These are phyloP conservation scores for Prochilodus magdalenae DNA, from an alignment of 2,113 vertebrate species.

Conservation along the genomic window DNA sequence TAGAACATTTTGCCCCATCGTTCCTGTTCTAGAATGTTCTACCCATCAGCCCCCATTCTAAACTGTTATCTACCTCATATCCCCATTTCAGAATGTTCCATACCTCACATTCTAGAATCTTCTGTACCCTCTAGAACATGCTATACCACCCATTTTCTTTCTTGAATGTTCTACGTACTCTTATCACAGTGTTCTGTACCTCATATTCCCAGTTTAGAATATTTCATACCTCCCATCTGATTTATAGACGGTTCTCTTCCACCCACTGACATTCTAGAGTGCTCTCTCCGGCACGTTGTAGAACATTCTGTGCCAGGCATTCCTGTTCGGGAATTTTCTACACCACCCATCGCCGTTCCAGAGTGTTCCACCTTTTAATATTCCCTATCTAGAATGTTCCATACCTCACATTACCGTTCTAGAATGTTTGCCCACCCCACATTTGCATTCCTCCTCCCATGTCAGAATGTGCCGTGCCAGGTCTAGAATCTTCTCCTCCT, in stretches of 20 bases:
- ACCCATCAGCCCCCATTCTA: neutral
- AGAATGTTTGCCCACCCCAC: neutral
- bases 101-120: neutral
- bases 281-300: too few relatives aligned
- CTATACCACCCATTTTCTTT: neutral
- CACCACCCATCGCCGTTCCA: too few relatives aligned
- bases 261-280: too few relatives aligned
- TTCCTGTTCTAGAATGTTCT: neutral
- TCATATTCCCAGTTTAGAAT: neutral
- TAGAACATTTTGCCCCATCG: neutral
- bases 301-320: too few relatives aligned
- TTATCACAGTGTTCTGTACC: too few relatives aligned
- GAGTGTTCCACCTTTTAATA: too few relatives aligned
- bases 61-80: neutral
- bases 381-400: too few relatives aligned
- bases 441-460: neutral
- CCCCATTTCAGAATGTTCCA: conserved; percentile 8
- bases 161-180: neutral
- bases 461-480: neutral
- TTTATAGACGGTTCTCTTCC: too few relatives aligned
- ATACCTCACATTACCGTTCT: neutral
- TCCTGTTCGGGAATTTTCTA: too few relatives aligned
- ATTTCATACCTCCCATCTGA: neutral
- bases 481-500: neutral
- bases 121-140: too few relatives aligned